Evolutionary conservation across 2,797 vertebrate genomes (phyloP), one percentile per base, ranked within the genome.

Genomic region (Molossus alvarezi): DNA sequence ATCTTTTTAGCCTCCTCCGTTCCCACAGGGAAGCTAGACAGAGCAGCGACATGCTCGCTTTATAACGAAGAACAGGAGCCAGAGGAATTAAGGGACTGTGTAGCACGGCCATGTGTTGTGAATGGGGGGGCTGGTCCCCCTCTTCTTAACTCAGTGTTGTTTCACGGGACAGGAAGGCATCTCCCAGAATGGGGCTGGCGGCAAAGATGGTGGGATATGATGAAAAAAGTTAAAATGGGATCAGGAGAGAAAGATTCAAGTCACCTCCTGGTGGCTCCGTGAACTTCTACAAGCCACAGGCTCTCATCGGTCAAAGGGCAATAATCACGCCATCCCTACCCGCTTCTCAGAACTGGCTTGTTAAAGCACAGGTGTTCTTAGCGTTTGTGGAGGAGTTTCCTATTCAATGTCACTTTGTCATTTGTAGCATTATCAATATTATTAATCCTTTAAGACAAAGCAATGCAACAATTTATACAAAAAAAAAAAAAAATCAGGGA

Each of bases 361-460:
- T 51, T 33, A 57, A 81, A 92, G 75, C 33, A 11, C 41, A 60
- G 55, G 37, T 62, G 7, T 71, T 79, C 84, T 92, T 41, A 33
- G 41, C 53, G 20, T 86, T 45, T 87, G 76, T 37, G 20, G 77
- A 89, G 48, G 1, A 73, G 12, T 88, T 88, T 84, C 55, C 33
- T 18, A 67, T 80, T 88, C 69, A 82, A 53, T 75, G 41, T 86
- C 55, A 55, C 37, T 71, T 53, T 62, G 20, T 37, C 41, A 27
- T 82, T 69, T 53, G 12, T 76, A 21, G n/a, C 77, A 48, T 58
- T 33, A 33, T 33, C 33, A 33, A 33, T 60, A 75, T 71, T 65
- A 89, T 81, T 76, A 60, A 92, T 72, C 29, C n/a, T 76, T 95
- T 67, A 60, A 64, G 62, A 91, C 51, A 94, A 90, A 83, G 17